These are phyloP conservation scores for Coracias cyanogaster DNA, from an alignment of 2,797 vertebrate species.

Conservation along the genomic window DNA sequence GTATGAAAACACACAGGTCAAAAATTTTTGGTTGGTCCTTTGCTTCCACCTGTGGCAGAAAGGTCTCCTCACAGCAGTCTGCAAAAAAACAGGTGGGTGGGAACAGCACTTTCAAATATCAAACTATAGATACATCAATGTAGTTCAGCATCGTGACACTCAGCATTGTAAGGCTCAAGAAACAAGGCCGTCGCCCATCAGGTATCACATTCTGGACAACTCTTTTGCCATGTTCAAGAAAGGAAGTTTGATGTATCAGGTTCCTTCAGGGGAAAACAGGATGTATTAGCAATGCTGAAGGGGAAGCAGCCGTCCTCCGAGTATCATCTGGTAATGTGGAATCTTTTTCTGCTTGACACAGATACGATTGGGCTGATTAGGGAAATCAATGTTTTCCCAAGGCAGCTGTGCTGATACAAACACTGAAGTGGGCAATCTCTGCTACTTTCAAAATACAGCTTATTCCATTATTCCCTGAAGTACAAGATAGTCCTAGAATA, in stretches of 20 bases:
- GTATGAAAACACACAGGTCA: background rate
- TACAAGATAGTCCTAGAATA: background rate
- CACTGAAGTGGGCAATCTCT: background rate
- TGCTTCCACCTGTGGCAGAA: background rate
- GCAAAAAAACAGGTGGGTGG: background rate
- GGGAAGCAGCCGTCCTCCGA: background rate
- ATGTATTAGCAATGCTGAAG: background rate
- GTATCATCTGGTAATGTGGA: background rate
- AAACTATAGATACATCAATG: background rate
- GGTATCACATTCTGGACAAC: background rate
- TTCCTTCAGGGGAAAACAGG: background rate
- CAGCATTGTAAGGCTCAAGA: background rate
- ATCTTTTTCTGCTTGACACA: background rate
- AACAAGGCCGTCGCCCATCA: background rate
- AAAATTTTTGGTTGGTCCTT: background rate
- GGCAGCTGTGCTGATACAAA: background rate
- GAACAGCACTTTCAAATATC: background rate
- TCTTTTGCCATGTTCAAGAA: background rate
- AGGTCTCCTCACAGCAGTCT: background rate
- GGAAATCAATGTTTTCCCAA: conserved; percentile 6
- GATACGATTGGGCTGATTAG: background rate
- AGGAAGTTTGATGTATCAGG: background rate
- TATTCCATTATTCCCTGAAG: background rate
- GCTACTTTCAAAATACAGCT: background rate
- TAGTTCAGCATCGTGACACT: background rate